Base-by-base conservation (phyloP, 1,140 invertebrate genomes). In the Drosophila leontia region DNA sequence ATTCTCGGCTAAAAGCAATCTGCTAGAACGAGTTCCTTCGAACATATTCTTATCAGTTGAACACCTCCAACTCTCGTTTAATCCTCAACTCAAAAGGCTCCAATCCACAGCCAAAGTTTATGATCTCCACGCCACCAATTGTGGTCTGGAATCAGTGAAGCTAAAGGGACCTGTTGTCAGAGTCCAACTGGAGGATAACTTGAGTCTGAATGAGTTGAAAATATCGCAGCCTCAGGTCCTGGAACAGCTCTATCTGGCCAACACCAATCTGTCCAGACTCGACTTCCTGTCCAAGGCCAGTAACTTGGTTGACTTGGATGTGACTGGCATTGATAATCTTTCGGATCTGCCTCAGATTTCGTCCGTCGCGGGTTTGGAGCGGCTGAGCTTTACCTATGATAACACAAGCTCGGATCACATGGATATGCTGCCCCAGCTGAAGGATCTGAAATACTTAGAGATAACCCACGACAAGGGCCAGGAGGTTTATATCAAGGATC, bases 401-500 rank as follows among this genome's bases (percentile, higher is more conserved):
- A 80, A 80, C 19, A 19, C 23, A 2, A 74, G 45, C 3, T 41
- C 64, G 17, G 67, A 74, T 57, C 58, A 67, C 2, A 58, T 47
- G 29, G 50, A 69, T 23, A 80, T 88, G 45, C 17, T 88, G n/a
- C 26, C 56, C 0, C 41, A 80, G 19, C 17, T 87, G 1, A 71
- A 75, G 6, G 44, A 88, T 13, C 64, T 87, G 0, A 72, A 63
- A n/a, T 72, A 67, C 9, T 47, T 87, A 7, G 77, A 87, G 17
- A 69, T 88, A 26, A 42, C 39, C 9, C 76, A 80, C 3, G 55
- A 75, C 13, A 60, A 61, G 29, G 29, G 42, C 19, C 65, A 55
- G 8, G 84, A 87, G 39, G 72, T 87, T n/a, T 87, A 42, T 37
- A 32, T 87, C 2, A 88, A 77, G 48, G 80, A 88, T 48, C 57